Evolutionary conservation across 2,888 invertebrate genomes (phyloP).

Genomic region (Nomada ferruginata): DNA sequence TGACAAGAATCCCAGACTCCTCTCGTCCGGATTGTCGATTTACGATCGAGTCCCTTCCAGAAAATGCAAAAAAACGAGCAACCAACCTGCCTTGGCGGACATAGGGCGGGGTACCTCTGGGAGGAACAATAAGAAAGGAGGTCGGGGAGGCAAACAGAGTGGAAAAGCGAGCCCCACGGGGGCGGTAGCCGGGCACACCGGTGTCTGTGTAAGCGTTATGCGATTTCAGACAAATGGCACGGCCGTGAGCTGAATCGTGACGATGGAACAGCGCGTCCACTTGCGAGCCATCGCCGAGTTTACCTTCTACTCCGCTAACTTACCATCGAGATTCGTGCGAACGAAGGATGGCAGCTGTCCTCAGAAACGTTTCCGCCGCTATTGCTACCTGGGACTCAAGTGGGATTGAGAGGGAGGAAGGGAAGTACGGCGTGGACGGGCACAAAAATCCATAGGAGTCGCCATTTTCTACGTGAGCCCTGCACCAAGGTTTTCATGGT

Average conservation of each 20-base stretch:
- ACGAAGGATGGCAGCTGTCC: conserved; percentile 71
- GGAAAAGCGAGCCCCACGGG: conserved; percentile 61
- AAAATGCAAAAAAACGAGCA: conserved; percentile 38
- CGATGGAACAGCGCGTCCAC: conserved; percentile 58
- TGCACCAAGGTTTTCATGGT: background rate
- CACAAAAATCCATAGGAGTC: conserved; percentile 63
- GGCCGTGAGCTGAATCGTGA: conserved; percentile 71
- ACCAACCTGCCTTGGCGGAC: background rate
- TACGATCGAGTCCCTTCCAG: conserved; percentile 12
- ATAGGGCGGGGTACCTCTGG: background rate
- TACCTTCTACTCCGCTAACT: conserved; percentile 68
- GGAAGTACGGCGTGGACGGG: conserved; percentile 62
- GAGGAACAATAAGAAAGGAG: conserved; percentile 48
- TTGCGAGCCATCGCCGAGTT: conserved; percentile 65
- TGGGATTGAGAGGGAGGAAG: background rate
- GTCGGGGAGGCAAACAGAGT: conserved; percentile 55
- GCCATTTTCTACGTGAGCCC: conserved; percentile 65
- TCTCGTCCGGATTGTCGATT: conserved; percentile 1
- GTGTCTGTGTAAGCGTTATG: conserved; percentile 73
- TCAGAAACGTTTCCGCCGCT: conserved; percentile 57
- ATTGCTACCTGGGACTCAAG: conserved; percentile 48
- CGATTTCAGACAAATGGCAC: conserved; percentile 77
- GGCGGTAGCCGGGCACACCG: conserved; percentile 48
- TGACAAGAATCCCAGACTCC: no score
- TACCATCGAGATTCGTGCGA: conserved; percentile 63